Evolutionary conservation across 1,140 invertebrate genomes (phyloP).

Genomic region (Drosophila pandora): DNA sequence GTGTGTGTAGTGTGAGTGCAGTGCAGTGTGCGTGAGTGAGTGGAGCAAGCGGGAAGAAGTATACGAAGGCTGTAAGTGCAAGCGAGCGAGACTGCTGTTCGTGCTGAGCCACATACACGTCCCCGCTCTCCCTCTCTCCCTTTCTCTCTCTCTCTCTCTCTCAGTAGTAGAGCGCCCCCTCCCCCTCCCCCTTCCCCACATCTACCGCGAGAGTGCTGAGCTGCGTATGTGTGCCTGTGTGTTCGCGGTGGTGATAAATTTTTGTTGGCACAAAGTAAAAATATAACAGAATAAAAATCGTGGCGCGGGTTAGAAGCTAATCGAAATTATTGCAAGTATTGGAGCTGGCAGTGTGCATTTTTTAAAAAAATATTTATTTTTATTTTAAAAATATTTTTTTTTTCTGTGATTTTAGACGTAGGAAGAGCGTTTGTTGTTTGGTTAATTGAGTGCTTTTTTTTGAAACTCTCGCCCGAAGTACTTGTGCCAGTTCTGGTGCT

Average conservation of each 20-base stretch:
- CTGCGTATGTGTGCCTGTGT: constrained; percentile 27
- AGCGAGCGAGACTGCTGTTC: constrained; percentile 27
- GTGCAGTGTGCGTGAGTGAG: constrained; percentile 31
- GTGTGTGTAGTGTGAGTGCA: constrained; percentile 40
- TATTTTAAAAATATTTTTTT: constrained; percentile 8
- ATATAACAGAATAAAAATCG: constrained; percentile 79
- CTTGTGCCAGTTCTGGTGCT: constrained; percentile 22
- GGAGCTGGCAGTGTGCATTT: constrained; percentile 26
- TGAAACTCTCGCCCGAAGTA: constrained; percentile 21
- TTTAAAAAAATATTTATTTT: constrained; percentile 12
- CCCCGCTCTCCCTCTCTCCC: constrained; percentile 9
- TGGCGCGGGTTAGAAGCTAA: constrained; percentile 46
- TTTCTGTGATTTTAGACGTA: constrained; percentile 3
- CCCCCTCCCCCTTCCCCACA: too few relatives aligned
- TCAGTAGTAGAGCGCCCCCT: constrained; percentile 22
- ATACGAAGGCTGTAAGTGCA: not conserved
- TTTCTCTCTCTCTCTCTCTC: not conserved
- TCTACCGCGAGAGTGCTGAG: constrained; percentile 6
- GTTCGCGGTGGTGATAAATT: constrained; percentile 75
- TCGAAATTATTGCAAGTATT: constrained; percentile 55
- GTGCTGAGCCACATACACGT: constrained; percentile 46
- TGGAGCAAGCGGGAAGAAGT: not conserved
- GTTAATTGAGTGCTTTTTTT: constrained; percentile 26
- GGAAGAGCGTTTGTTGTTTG: constrained; percentile 28
- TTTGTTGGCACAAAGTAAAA: constrained; percentile 81